These are phyloP conservation scores for Ceratosolen fusciceps DNA, from an alignment of 1,140 invertebrate genomes.

Conservation along the genomic window DNA sequence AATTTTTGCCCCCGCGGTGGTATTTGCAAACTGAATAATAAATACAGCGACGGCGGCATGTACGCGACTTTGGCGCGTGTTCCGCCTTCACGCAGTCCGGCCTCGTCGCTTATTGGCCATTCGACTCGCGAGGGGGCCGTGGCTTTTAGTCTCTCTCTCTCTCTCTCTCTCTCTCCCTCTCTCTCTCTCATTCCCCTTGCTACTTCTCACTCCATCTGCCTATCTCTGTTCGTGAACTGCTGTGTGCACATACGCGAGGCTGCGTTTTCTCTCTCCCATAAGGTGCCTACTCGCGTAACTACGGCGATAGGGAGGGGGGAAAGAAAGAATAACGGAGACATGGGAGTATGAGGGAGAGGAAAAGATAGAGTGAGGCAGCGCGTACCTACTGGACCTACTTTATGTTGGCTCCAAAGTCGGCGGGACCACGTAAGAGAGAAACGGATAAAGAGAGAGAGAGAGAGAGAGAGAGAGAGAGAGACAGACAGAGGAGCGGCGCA, in stretches of 20 bases:
- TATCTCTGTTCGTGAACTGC: conserved; percentile 16
- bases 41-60: conserved; percentile 58
- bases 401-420: conserved; percentile 42
- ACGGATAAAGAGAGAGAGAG: too few relatives aligned
- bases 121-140: conserved; percentile 53
- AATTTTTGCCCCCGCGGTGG: conserved; percentile 65
- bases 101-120: conserved; percentile 69
- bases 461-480: conserved; percentile 14
- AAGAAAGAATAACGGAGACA: not conserved
- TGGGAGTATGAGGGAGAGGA: not conserved
- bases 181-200: conserved; percentile 43
- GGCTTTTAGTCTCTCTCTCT: conserved; percentile 44
- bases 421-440: not conserved
- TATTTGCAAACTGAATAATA: conserved; percentile 73
- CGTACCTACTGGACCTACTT: conserved; percentile 59
- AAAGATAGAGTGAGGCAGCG: not conserved
- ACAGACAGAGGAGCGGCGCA: conserved; percentile 19
- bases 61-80: conserved; percentile 60
- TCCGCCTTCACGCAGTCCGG: conserved; percentile 71
- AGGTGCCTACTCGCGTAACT: conserved; percentile 33
- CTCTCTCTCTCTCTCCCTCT: conserved; percentile 11
- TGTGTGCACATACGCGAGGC: conserved; percentile 23
- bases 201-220: not conserved
- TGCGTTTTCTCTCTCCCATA: conserved; percentile 33
- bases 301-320: not conserved